These are phyloP conservation scores for Notechis scutatus DNA, from an alignment of 2,113 vertebrate species.

Conservation along the genomic window DNA sequence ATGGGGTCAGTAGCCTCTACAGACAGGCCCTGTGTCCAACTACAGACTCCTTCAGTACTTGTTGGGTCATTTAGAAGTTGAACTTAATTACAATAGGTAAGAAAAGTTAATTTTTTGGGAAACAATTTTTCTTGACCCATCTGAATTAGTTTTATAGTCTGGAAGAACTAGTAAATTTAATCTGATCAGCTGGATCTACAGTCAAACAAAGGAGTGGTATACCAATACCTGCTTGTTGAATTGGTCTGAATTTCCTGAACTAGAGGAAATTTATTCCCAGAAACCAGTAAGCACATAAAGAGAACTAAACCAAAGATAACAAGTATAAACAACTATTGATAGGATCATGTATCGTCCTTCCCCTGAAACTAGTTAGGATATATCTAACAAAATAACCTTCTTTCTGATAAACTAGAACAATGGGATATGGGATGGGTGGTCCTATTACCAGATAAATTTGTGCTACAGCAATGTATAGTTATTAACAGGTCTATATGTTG, in stretches of 20 bases:
- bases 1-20: too few relatives aligned
- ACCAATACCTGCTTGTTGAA: background rate
- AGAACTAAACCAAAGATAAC: background rate
- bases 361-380: background rate
- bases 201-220: background rate
- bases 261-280: background rate
- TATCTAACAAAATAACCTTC: background rate
- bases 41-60: too few relatives aligned
- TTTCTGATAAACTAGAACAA: background rate
- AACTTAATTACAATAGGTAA: too few relatives aligned
- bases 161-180: background rate
- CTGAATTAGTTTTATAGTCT: background rate
- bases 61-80: too few relatives aligned
- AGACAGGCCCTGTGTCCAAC: too few relatives aligned
- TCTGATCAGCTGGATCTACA: background rate
- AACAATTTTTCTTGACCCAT: background rate
- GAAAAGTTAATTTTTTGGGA: too few relatives aligned
- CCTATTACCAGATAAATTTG: background rate
- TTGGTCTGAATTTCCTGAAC: background rate
- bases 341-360: background rate
- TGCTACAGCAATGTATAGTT: background rate
- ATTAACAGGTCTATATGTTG: background rate
- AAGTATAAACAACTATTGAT: background rate
- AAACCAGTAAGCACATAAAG: background rate
- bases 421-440: background rate